These are phyloP conservation scores for Eupithecia insigniata DNA, from an alignment of 2,888 invertebrate genomes.

Conservation along the genomic window DNA sequence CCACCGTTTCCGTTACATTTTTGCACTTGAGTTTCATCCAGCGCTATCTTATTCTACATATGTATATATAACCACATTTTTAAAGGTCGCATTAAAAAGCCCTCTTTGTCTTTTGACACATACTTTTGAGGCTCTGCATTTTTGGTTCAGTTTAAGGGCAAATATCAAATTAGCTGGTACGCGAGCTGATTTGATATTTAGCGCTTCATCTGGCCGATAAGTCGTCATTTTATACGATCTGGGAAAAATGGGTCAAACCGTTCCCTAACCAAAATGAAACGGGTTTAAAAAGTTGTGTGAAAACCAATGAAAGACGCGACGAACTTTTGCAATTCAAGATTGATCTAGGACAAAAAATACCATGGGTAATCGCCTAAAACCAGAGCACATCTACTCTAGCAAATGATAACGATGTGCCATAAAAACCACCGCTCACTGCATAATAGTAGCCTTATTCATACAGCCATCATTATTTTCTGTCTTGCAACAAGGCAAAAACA, in stretches of 20 bases:
- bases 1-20: too few relatives aligned
- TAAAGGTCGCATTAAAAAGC: too few relatives aligned
- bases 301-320: not conserved
- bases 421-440: constrained; percentile 34
- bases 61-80: too few relatives aligned
- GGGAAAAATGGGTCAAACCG: not conserved
- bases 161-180: not conserved
- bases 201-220: not conserved
- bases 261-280: not conserved
- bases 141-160: not conserved
- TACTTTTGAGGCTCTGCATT: not conserved
- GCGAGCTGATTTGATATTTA: too few relatives aligned
- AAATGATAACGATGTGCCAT: not conserved
- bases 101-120: not conserved
- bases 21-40: too few relatives aligned
- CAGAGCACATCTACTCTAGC: not conserved
- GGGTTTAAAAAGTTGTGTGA: not conserved
- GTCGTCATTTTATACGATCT: not conserved
- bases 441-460: constrained; percentile 81
- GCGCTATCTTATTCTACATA: too few relatives aligned
- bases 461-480: constrained; percentile 83
- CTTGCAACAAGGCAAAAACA: constrained; percentile 83
- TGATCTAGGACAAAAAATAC: not conserved
- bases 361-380: not conserved
- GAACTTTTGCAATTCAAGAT: not conserved